Conservation (phyloP, 2,888 invertebrate species). For the Drosophila heteroneura region DNA sequence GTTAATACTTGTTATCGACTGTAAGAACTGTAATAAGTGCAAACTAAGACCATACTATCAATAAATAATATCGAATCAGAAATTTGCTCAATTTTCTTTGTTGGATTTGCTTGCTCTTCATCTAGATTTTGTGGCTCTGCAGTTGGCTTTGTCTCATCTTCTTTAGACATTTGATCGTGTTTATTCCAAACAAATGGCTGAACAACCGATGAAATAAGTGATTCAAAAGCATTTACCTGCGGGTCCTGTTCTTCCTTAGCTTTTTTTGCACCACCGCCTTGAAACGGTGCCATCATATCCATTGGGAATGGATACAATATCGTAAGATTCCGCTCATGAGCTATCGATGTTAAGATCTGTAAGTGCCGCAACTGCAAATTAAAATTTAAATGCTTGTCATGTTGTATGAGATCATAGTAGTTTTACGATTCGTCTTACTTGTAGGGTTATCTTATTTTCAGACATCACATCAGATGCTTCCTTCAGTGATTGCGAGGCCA, state of each 20-base stretch:
- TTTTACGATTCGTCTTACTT: conserved; percentile 45
- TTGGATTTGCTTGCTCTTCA: neutral
- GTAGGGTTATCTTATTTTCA: conserved; percentile 72
- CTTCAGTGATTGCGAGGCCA: conserved; percentile 71
- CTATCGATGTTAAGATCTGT: conserved; percentile 71
- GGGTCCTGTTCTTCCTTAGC: neutral
- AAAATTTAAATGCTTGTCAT: no score
- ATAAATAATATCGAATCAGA: neutral
- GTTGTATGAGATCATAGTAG: no score
- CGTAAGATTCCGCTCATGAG: conserved; percentile 64
- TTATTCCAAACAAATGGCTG: neutral
- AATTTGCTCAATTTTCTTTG: neutral
- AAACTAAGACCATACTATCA: neutral
- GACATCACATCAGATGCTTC: conserved; percentile 81
- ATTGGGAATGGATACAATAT: conserved; percentile 78
- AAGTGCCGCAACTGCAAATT: conserved; percentile 68
- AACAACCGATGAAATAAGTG: neutral
- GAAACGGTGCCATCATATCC: conserved; percentile 62
- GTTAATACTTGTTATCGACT: neutral
- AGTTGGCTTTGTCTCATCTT: neutral
- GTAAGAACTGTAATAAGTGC: neutral
- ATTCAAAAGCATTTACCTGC: rapidly evolving
- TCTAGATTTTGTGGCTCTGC: neutral
- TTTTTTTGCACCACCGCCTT: neutral
- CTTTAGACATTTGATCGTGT: neutral